Conservation (phyloP, 2,888 invertebrate species). For the Dryobotodes eremita region DNA sequence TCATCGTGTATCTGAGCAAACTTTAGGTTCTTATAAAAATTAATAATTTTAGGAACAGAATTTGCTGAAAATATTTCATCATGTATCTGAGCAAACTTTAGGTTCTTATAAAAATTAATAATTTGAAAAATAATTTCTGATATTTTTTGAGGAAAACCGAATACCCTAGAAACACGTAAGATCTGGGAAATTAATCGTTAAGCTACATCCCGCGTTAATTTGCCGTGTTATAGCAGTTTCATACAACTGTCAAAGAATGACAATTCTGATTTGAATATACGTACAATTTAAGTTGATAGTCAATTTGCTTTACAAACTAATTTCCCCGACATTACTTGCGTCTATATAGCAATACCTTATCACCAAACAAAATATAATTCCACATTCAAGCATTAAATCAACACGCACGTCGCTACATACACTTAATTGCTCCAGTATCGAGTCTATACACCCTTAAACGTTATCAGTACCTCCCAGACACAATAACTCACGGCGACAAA, state of each 20-base stretch:
- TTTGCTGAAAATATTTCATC: neutral
- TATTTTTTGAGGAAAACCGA: neutral
- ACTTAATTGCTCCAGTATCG: slow-evolving; percentile 59
- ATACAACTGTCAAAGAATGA: neutral
- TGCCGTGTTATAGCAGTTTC: neutral
- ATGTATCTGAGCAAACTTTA: neutral
- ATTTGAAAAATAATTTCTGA: neutral
- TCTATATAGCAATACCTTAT: slow-evolving; percentile 1
- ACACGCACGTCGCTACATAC: slow-evolving; percentile 14
- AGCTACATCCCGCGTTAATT: no score
- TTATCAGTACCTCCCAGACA: slow-evolving; percentile 67
- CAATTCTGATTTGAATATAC: neutral
- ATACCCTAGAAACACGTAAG: neutral
- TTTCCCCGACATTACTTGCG: neutral
- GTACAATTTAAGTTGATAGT: neutral
- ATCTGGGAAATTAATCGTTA: neutral
- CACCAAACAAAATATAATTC: slow-evolving; percentile 17
- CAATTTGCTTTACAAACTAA: neutral
- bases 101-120: neutral
- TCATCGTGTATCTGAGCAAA: neutral
- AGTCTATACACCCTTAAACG: slow-evolving; percentile 60
- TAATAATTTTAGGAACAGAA: no score
- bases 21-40: neutral
- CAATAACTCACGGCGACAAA: slow-evolving; percentile 70
- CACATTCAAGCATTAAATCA: slow-evolving; percentile 45